Conservation (phyloP, 2,888 invertebrate genomes). For the Mythimna ferrago region DNA sequence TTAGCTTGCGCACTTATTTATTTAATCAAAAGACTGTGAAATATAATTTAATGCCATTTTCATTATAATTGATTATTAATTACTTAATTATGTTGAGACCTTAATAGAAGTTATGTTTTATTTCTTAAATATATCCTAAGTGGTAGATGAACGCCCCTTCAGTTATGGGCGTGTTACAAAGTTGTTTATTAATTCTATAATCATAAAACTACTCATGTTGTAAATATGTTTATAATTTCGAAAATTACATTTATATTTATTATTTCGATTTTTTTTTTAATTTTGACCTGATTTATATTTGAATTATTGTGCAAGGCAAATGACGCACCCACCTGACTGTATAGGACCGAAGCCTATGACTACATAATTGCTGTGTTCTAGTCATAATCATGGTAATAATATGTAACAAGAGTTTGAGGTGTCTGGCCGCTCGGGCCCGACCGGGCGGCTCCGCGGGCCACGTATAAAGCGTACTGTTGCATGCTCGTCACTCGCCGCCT, state of each 20-base stretch:
- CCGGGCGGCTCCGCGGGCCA: conserved; percentile 66
- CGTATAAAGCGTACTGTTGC: conserved; percentile 88
- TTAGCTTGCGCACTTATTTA: conserved; percentile 77
- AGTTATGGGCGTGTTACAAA: conserved; percentile 73
- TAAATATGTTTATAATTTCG: conserved; percentile 87
- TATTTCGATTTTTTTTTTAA: conserved; percentile 80
- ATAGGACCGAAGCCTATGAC: conserved; percentile 49
- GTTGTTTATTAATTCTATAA: conserved; percentile 76
- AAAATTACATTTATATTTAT: conserved; percentile 90
- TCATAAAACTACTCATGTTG: conserved; percentile 83
- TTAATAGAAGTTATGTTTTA: conserved; percentile 70
- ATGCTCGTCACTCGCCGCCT: conserved; percentile 82
- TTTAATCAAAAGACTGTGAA: conserved; percentile 86
- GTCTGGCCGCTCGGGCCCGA: conserved; percentile 62
- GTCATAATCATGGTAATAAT: conserved; percentile 57
- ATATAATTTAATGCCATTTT: conserved; percentile 85
- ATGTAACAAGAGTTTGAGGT: conserved; percentile 68
- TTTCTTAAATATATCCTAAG: conserved; percentile 68
- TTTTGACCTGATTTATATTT: conserved; percentile 68
- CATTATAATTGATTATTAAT: conserved; percentile 75
- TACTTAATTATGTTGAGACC: conserved; percentile 74
- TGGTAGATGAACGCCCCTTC: conserved; percentile 66
- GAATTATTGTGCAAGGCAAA: conserved; percentile 77
- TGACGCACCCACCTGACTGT: conserved; percentile 83
- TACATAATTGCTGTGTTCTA: conserved; percentile 40